These are phyloP conservation scores for Rhopalosiphum maidis DNA, from an alignment of 1,140 invertebrate species.

Conservation along the genomic window DNA sequence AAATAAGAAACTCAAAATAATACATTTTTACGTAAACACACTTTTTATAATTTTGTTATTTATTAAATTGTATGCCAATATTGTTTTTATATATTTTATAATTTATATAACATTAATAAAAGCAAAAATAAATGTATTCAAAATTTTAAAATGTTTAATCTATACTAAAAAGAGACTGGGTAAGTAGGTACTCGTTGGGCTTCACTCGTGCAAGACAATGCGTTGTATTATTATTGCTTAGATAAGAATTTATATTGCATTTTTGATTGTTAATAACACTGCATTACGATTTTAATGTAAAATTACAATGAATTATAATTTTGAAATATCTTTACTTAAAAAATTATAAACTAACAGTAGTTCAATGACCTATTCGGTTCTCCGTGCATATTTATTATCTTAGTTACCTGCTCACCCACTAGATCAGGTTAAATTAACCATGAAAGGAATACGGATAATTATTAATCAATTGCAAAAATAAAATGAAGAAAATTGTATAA, in stretches of 20 bases:
- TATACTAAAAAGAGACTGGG: background rate
- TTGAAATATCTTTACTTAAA: constrained; percentile 17
- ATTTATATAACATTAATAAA: background rate
- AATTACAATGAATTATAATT: constrained; percentile 17
- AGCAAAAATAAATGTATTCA: background rate
- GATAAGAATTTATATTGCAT: background rate
- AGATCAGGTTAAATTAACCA: constrained; percentile 27
- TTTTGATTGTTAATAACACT: background rate
- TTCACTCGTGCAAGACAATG: constrained; percentile 2
- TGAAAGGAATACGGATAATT: constrained; percentile 25
- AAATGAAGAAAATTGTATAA: background rate
- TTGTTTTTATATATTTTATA: background rate
- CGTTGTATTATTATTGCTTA: background rate
- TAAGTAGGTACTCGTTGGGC: background rate
- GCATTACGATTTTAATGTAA: background rate
- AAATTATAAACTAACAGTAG: constrained; percentile 23
- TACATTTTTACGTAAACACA: background rate
- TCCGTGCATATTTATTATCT: background rate
- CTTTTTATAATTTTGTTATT: background rate
- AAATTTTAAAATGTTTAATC: background rate
- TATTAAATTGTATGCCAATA: background rate
- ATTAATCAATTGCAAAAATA: background rate
- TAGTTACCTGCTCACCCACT: background rate
- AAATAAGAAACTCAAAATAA: background rate
- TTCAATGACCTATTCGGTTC: constrained; percentile 23